Evolutionary conservation across 2,888 invertebrate genomes (phyloP).

Genomic region (Phalera bucephala): DNA sequence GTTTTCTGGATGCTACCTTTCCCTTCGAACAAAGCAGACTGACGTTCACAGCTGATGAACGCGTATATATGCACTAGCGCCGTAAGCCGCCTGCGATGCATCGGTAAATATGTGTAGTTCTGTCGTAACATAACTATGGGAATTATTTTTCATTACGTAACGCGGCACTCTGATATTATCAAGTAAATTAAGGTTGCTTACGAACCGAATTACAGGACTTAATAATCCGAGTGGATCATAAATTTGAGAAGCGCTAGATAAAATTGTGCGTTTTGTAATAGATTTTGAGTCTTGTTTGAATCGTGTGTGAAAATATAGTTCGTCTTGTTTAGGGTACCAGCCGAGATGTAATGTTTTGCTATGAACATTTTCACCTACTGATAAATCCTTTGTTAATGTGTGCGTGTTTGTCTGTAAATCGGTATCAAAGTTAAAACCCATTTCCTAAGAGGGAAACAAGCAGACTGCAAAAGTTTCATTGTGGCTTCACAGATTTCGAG

Average conservation of each 20-base stretch:
- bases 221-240: conserved; percentile 5
- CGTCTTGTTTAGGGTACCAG: conserved; percentile 1
- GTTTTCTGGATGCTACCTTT: not conserved
- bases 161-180: conserved; percentile 1
- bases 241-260: conserved; percentile 4
- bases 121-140: not conserved
- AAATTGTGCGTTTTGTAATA: no score
- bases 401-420: no score
- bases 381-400: no score
- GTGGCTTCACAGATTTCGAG: no score
- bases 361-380: no score
- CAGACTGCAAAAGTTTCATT: no score
- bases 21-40: no score
- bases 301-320: no score
- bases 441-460: no score
- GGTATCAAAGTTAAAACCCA: conserved; percentile 5
- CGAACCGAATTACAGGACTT: conserved; percentile 2
- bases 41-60: no score
- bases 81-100: conserved; percentile 2
- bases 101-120: conserved; percentile 6
- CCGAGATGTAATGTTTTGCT: conserved; percentile 5
- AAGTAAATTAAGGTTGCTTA: no score
- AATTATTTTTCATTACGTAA: not conserved
- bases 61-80: conserved; percentile 6
- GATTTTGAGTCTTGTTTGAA: no score